Conservation (phyloP, 2,797 vertebrate genomes). For the Crenuchus spilurus region DNA sequence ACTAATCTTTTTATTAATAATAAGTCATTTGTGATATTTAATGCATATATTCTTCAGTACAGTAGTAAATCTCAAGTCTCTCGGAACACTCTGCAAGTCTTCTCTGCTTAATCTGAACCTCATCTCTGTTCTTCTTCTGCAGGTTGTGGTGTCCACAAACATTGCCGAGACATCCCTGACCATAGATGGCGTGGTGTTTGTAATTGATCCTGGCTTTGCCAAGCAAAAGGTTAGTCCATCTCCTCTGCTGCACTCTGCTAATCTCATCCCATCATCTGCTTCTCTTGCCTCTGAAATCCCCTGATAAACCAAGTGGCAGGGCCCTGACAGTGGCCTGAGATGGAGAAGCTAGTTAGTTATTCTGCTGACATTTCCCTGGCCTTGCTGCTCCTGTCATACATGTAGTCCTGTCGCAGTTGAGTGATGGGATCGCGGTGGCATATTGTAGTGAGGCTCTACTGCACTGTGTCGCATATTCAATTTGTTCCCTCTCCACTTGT, state of each 20-base stretch:
- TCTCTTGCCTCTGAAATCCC: constrained; percentile 74
- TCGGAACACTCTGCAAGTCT: not conserved
- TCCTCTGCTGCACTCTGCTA: constrained; percentile 57
- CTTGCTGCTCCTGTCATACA: constrained; percentile 68
- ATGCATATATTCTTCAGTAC: not conserved
- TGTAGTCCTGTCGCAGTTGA: constrained; percentile 67
- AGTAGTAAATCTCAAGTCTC: not conserved
- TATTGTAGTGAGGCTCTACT: constrained; percentile 43
- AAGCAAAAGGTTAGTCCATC: constrained; percentile 91
- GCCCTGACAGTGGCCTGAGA: constrained; percentile 73
- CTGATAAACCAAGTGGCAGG: constrained; percentile 71
- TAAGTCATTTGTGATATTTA: no score
- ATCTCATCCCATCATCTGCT: constrained; percentile 74
- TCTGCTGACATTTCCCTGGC: constrained; percentile 79
- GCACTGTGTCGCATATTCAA: constrained; percentile 43
- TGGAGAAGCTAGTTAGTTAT: constrained; percentile 78
- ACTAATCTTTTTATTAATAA: no score
- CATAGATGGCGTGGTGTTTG: constrained; percentile 96
- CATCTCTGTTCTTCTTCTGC: constrained; percentile 59
- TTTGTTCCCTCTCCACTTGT: constrained; percentile 13
- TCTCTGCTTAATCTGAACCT: constrained; percentile 31
- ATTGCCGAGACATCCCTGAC: constrained; percentile 98
- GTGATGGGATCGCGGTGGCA: constrained; percentile 51
- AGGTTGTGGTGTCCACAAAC: constrained; percentile 98
- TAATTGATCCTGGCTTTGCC: constrained; percentile 98